These are phyloP conservation scores for Nestor notabilis DNA, from an alignment of 2,113 vertebrate species.

Conservation along the genomic window DNA sequence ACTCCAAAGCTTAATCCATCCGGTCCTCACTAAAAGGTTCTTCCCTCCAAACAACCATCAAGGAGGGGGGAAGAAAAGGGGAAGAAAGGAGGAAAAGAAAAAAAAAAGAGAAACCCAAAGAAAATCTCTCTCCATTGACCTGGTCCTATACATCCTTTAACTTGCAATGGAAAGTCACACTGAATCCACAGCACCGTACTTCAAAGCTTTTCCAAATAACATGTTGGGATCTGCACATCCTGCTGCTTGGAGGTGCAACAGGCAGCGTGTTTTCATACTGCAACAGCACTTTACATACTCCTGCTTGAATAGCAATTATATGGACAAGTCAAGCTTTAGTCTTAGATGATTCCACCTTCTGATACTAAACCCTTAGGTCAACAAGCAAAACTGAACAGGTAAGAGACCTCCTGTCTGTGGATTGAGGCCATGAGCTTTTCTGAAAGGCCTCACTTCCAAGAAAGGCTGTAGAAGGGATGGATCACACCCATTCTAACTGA, in stretches of 20 bases:
- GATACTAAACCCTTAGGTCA: not conserved
- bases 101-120: not conserved
- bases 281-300: rapidly evolving
- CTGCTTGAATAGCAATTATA: not conserved
- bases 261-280: not conserved
- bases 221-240: not conserved
- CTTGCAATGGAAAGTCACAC: not conserved
- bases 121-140: conserved; percentile 6
- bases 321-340: not conserved
- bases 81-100: not conserved
- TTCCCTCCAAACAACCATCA: not conserved
- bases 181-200: not conserved
- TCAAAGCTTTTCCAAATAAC: not conserved
- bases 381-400: not conserved
- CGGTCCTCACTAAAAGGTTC: not conserved
- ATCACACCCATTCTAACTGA: not conserved
- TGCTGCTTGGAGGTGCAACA: not conserved
- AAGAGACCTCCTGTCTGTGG: not conserved
- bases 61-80: not conserved
- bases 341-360: not conserved
- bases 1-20: conserved; percentile 47
- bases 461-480: not conserved
- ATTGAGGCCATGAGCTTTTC: not conserved
- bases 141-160: not conserved
- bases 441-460: not conserved